Evolutionary conservation across 1,140 invertebrate genomes (phyloP), one percentile per base, ranked within the genome.

Genomic region (Anastrepha obliqua): DNA sequence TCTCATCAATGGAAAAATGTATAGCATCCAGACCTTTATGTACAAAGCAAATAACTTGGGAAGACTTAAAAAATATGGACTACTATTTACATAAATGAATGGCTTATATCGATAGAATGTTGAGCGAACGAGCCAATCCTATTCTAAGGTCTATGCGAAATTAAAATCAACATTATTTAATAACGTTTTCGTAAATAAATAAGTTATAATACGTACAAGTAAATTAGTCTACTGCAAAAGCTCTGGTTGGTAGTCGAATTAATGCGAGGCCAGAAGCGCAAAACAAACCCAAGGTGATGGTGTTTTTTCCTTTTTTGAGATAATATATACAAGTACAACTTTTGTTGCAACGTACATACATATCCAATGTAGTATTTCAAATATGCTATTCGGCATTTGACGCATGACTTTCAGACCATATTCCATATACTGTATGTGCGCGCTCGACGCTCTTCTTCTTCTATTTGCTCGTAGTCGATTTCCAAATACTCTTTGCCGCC

Each of bases 341-440:
- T 65, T 42, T 42, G 9, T 20, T 65, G 13, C 44, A 74, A 42
- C 9, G 39, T 86, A 62, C 51, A 65, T 60, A 65, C 58, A 39
- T 42, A 39, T 58, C 51, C 55, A 39, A 29, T 29, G 29, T 29
- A 29, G 29, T 29, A 29, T 29, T 59, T n/a, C 39, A n/a, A 17
- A 55, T 29, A 29, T 11, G 51, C 51, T 55, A 8, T 55, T 11
- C 51, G 11, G 29, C 29, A 39, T 39, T 74, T 17, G 42, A 8
- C 39, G 39, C 17, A 15, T 74, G 42, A 29, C 60, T 55, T 55
- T 89, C 64, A 89, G 51, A 92, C 92, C 90, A 92, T 92, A 89
- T 92, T 93, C 92, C 92, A 93, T 91, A 93, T 93, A 90, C 92
- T 93, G 86, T 93, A 93, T 85, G 90, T 90, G 86, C 91, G 92